Base-by-base conservation (phyloP, 2,888 invertebrate genomes). In the Heteromurus nitidus region DNA sequence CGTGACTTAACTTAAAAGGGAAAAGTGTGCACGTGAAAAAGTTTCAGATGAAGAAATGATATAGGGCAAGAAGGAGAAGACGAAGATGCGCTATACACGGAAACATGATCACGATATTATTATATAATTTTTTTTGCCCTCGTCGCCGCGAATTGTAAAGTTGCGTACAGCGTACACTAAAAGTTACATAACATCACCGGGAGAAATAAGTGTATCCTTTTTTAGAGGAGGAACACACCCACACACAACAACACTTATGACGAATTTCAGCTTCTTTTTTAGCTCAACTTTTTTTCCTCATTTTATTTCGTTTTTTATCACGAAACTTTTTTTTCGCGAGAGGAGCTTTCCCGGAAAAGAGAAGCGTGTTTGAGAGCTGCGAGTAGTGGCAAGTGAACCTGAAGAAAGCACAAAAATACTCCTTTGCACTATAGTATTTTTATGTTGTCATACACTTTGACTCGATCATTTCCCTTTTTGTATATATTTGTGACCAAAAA, bases 221-320 rank as follows among this genome's bases (percentile, higher is more conserved):
- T 53, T 3, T 18, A 20, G 22, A n/a, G n/a, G n/a, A n/a, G 44
- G 53, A 68, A 68, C 68, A n/a, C n/a, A 68, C 68, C 68, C 30
- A 68, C 69, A 18, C 26, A 53, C 70, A 70, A 36, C 60, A 60
- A 70, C 70, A 60, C 53, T 70, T 70, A 60, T 60, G 60, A 70
- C 58, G 70, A 60, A 70, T 69, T 70, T 69, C n/a, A 55, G 20
- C 36, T 70, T 70, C 28, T 47, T 30, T 53, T 67, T 26, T 69
- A 18, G 26, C 30, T 42, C 42, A 44, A 58, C 58, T 36, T 60
- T 47, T n/a, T n/a, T 58, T 58, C 70, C 44, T 70, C 70, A 70
- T 70, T 70, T 70, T 70, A 70, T 70, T 44, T 42, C 18, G 42
- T 22, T 70, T 47, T 47, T 70, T 70, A 70, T 70, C 70, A 60